Evolutionary conservation across 2,888 invertebrate genomes (phyloP), one percentile per base, ranked within the genome.

Genomic region (Scaptomyza tumidula): DNA sequence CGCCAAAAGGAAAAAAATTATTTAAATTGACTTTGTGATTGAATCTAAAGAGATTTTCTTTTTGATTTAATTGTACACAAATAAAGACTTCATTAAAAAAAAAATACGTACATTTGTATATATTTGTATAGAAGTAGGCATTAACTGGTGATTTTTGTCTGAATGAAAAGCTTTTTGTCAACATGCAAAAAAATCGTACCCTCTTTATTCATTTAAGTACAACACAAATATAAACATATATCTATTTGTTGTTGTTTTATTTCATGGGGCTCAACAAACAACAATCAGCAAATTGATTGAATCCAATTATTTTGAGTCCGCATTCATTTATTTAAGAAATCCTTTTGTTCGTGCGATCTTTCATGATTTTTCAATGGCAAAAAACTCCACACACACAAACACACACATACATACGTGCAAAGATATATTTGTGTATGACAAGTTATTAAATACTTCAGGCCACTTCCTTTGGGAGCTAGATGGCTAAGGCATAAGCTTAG

Each of bases 271-370:
- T 49, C 9, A 13, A 6, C 10, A 13, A 35, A 50, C 33, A 35
- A 19, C 35, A 50, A 24, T 19, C 35, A 6, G 35, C 19, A 50
- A 50, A 37, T 50, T 50, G 35, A 50, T 50, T 50, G 50, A 24
- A n/a, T 50, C 4, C 50, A 50, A 50, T 33, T 49, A 49, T 37
- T 50, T 35, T n/a, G 19, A 13, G 1, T 49, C 14, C 48, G 29
- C 31, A 31, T 48, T 31, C 13, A 49, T 35, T 49, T 16, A 35
- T 35, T 4, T 2, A 13, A 35, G n/a, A 3, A 49, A 35, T 10
- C 19, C 10, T 49, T 50, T 50, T 24, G 50, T 24, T 37, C 11
- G 4, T 24, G 24, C n/a, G 3, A 24, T n/a, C 14, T 37, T 35
- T 19, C 29, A 14, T 29, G 31, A 7, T 31, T 49, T 49, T 49